A percentile compares a stretch with the other conserved stretches of the same genome.
Evolutionary conservation across 2,113 vertebrate genomes (phyloP).

Genomic region (Bufo bufo): DNA sequence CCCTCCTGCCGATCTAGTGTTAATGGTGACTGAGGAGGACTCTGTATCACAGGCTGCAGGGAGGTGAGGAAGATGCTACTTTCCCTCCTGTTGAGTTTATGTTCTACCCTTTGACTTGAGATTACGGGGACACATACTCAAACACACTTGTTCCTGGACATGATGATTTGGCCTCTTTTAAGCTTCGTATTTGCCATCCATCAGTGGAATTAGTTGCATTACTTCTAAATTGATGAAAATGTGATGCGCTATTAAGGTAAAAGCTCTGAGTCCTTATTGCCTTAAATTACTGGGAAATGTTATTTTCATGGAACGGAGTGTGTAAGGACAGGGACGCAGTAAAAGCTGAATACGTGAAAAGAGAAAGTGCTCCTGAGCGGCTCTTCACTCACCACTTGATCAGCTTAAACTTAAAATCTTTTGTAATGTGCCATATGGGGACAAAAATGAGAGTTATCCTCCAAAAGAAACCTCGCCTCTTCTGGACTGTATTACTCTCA

Average conservation of each 20-base stretch:
- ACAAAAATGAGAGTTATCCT: neutral
- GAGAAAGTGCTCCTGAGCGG: neutral
- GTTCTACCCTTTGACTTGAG: neutral
- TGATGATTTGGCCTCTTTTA: constrained; percentile 1
- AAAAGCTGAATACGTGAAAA: neutral
- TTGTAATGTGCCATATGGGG: constrained; percentile 16
- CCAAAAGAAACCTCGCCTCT: neutral
- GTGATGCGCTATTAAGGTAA: constrained; percentile 29
- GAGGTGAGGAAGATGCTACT: too few species aligned
- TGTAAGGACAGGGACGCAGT: neutral
- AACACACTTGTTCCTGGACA: neutral
- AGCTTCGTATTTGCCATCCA: neutral
- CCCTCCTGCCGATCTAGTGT: too few species aligned
- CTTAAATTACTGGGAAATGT: constrained; percentile 28
- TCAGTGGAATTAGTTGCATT: constrained; percentile 15
- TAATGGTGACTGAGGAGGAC: too few species aligned
- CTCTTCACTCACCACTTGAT: constrained; percentile 20
- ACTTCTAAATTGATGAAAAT: constrained; percentile 20
- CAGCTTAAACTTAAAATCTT: constrained; percentile 20
- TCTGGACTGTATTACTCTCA: neutral
- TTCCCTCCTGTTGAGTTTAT: too few species aligned
- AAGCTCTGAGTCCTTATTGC: constrained; percentile 7
- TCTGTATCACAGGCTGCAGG: too few species aligned
- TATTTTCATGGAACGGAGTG: neutral
- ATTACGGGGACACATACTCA: too few species aligned